Evolutionary conservation across 2,797 vertebrate genomes (phyloP).

Genomic region (Hafferia zeledoni): DNA sequence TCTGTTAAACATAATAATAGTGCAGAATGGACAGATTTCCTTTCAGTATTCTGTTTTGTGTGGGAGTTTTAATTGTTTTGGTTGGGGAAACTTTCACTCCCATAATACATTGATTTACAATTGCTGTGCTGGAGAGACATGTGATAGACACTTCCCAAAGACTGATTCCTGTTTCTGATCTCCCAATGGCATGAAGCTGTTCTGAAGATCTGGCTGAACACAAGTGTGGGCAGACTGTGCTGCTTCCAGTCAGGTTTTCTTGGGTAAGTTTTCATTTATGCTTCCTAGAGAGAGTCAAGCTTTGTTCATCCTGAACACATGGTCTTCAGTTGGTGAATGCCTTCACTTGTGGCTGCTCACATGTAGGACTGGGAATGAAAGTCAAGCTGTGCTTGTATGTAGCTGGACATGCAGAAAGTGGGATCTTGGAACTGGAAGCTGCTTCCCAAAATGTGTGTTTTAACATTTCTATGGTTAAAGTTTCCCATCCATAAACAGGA

Average conservation of each 20-base stretch:
- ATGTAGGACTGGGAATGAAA: not conserved
- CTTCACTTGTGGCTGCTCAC: not conserved
- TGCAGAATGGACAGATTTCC: slow-evolving; percentile 19
- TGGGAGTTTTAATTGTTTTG: slow-evolving; percentile 17
- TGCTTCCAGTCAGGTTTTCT: not conserved
- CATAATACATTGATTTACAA: not conserved
- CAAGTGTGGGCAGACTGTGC: not conserved
- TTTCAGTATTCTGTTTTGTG: slow-evolving; percentile 40
- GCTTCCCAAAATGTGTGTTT: not conserved
- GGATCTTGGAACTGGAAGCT: not conserved
- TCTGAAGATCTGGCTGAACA: not conserved
- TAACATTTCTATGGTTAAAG: not conserved
- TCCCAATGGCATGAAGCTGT: not conserved
- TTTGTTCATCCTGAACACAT: not conserved
- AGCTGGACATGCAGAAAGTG: not conserved
- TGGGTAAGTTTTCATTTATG: not conserved
- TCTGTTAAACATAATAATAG: slow-evolving; percentile 39
- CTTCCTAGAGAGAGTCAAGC: not conserved
- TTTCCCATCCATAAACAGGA: not conserved
- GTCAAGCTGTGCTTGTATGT: not conserved
- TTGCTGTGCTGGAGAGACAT: not conserved
- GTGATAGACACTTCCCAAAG: not conserved
- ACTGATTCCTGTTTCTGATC: not conserved
- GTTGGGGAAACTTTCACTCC: not conserved
- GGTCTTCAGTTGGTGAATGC: not conserved